These are phyloP conservation scores for Taphrorychus bicolor DNA, from an alignment of 2,888 invertebrate species.

Conservation along the genomic window DNA sequence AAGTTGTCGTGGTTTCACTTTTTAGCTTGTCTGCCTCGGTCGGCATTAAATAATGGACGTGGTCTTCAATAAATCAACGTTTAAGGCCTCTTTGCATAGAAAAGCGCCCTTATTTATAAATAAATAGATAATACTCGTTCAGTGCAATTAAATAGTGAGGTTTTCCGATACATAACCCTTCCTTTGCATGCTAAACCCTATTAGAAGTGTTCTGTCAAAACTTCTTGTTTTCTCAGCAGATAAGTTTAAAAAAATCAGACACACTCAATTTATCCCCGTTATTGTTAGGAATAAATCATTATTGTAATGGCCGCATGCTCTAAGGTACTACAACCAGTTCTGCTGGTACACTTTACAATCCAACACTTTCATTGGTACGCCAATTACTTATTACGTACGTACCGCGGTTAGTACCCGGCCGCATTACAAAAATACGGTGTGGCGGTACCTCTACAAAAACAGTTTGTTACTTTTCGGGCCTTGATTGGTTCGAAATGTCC, in stretches of 20 bases:
- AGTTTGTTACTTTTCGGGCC: slow-evolving; percentile 1
- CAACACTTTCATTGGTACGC: slow-evolving; percentile 3
- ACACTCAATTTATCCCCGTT: not conserved
- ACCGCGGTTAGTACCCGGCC: not conserved
- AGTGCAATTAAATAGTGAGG: too few relatives aligned
- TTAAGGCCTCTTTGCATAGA: not conserved
- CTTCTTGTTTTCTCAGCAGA: too few relatives aligned
- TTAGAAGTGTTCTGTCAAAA: too few relatives aligned
- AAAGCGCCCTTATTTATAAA: not conserved
- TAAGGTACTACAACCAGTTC: slow-evolving; percentile 2
- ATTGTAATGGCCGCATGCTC: slow-evolving; percentile 1
- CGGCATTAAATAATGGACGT: not conserved
- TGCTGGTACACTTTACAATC: not conserved
- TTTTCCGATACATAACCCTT: too few relatives aligned
- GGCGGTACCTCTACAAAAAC: not conserved
- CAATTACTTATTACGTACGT: slow-evolving; percentile 3
- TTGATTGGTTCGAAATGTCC: slow-evolving; percentile 12
- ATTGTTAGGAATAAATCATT: slow-evolving; percentile 7
- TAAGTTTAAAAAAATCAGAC: not conserved
- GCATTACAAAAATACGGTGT: not conserved
- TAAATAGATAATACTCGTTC: too few relatives aligned
- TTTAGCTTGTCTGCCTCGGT: slow-evolving; percentile 4
- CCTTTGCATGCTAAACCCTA: too few relatives aligned
- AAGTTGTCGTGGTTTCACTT: slow-evolving; percentile 24
- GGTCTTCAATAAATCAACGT: not conserved